Conservation (phyloP, 1,140 invertebrate species). For the Asobara japonica region DNA sequence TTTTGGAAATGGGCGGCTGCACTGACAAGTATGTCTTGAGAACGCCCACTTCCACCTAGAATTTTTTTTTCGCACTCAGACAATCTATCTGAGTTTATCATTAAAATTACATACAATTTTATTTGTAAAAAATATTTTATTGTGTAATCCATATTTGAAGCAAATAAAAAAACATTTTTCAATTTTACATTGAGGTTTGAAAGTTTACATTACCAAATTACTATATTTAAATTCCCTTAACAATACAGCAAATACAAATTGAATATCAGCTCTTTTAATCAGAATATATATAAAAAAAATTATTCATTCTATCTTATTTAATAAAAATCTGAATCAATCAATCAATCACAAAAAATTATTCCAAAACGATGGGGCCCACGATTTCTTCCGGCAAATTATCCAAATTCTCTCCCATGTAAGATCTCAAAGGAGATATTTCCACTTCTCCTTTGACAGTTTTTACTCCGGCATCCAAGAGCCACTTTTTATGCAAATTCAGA, state of each 20-base stretch:
- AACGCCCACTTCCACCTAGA: slow-evolving; percentile 40
- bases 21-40: slow-evolving; percentile 58
- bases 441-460: slow-evolving; percentile 73
- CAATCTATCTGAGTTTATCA: neutral
- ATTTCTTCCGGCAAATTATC: slow-evolving; percentile 73
- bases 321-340: neutral
- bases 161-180: too few species aligned
- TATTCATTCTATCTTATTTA: too few species aligned
- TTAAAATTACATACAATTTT: too few species aligned
- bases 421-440: slow-evolving; percentile 92
- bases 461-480: slow-evolving; percentile 87
- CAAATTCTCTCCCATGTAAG: slow-evolving; percentile 90
- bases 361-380: slow-evolving; percentile 67
- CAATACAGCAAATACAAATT: too few species aligned
- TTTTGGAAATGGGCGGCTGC: slow-evolving; percentile 49
- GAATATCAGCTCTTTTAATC: too few species aligned
- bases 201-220: too few species aligned
- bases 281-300: too few species aligned
- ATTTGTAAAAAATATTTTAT: too few species aligned
- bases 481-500: slow-evolving; percentile 83
- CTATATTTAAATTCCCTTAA: too few species aligned
- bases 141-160: too few species aligned
- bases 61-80: neutral
- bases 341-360: slow-evolving; percentile 30
- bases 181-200: too few species aligned